phyloP scores from a whole-genome alignment of 2,797 vertebrate genomes.

The Rhinatrema bivittatum region DNA sequence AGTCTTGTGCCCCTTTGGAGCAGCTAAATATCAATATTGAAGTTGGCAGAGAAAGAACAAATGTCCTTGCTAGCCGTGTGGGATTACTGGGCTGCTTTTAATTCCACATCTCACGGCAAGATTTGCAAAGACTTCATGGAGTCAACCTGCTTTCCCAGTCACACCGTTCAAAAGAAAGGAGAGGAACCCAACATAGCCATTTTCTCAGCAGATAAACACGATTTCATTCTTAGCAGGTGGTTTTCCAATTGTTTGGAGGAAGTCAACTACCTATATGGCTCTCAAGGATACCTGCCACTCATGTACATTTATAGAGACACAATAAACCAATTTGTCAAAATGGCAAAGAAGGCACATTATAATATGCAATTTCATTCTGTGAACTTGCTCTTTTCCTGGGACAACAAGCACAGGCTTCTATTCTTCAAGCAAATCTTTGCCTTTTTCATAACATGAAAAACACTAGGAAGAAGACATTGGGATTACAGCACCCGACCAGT shows the following conservation, averaged over 20 bases:
- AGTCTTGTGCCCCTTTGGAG: conserved; percentile 1
- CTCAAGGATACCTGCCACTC: conserved; percentile 25
- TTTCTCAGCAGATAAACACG: conserved; percentile 34
- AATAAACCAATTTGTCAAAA: conserved; percentile 40
- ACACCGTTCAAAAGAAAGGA: conserved; percentile 4
- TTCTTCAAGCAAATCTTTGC: too few species aligned
- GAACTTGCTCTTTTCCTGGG: too few species aligned
- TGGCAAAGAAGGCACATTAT: conserved; percentile 8
- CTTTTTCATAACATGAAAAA: too few species aligned
- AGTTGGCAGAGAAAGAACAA: not conserved
- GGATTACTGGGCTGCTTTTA: not conserved
- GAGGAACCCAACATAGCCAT: conserved; percentile 11
- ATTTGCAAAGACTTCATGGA: conserved; percentile 4
- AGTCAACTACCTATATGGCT: conserved; percentile 27
- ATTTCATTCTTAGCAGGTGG: conserved; percentile 6
- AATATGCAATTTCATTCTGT: conserved; percentile 5
- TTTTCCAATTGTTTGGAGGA: conserved; percentile 25
- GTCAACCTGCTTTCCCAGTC: conserved; percentile 17
- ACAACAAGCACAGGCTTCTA: too few species aligned
- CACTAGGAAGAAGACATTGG: too few species aligned
- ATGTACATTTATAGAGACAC: conserved; percentile 30
- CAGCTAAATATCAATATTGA: conserved; percentile 3
- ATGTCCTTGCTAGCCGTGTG: not conserved
- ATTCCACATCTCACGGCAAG: conserved; percentile 8
- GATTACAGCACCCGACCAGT: too few species aligned